A percentile compares a stretch with the other conserved stretches of the same genome.
These are phyloP conservation scores for Eilema caniola DNA, from an alignment of 2,888 invertebrate species.

Conservation along the genomic window DNA sequence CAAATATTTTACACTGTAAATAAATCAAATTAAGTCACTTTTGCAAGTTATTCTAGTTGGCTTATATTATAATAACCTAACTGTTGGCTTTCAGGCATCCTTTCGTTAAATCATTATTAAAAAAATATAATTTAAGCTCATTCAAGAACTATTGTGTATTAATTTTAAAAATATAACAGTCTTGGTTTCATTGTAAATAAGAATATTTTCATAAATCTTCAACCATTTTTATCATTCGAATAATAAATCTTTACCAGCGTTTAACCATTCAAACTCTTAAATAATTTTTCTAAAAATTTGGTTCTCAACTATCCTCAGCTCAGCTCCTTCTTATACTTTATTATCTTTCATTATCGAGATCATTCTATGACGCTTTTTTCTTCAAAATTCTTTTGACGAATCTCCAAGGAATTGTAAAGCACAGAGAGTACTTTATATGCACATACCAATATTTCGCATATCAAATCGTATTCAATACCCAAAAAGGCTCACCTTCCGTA, in stretches of 20 bases:
- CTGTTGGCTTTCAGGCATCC: constrained; percentile 34
- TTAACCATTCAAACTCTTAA: constrained; percentile 32
- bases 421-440: not conserved
- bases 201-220: constrained; percentile 6
- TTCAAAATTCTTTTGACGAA: constrained; percentile 57
- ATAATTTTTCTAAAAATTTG: constrained; percentile 32
- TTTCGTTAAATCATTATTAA: constrained; percentile 20
- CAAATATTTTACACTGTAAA: not conserved
- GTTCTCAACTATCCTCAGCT: constrained; percentile 42
- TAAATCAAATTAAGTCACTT: not conserved
- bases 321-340: constrained; percentile 24
- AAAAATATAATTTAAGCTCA: not conserved
- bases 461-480: not conserved
- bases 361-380: constrained; percentile 70
- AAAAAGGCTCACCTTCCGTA: not conserved
- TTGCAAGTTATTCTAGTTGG: constrained; percentile 33
- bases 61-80: constrained; percentile 26
- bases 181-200: constrained; percentile 28
- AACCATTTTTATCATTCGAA: constrained; percentile 40
- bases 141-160: not conserved
- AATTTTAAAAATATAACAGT: constrained; percentile 33
- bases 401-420: constrained; percentile 16
- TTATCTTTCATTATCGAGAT: constrained; percentile 60
- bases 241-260: constrained; percentile 30
- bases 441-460: not conserved